Conservation (phyloP, 2,113 vertebrate species). For the Oxygymnocypris stewartii region DNA sequence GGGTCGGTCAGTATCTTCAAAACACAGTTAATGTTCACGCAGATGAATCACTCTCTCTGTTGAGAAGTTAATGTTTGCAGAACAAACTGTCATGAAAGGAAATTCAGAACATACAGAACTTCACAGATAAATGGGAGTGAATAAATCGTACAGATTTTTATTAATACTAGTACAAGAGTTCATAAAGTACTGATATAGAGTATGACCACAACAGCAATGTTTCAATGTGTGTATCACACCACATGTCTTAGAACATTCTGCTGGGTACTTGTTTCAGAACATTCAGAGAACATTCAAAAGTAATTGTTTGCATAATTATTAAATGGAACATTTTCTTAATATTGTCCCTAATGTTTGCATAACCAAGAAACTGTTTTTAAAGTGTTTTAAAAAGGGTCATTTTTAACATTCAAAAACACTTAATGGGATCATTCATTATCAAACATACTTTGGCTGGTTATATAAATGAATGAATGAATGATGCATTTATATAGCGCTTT, state of each 20-base stretch:
- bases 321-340: background rate
- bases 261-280: background rate
- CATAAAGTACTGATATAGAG: background rate
- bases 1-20: background rate
- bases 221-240: background rate
- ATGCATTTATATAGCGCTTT: too few relatives aligned
- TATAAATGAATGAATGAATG: too few relatives aligned
- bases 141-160: background rate
- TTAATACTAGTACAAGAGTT: background rate
- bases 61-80: conserved; percentile 35
- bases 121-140: background rate
- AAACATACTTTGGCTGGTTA: background rate
- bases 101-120: background rate
- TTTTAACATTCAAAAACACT: background rate
- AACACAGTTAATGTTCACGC: conserved; percentile 55
- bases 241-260: background rate
- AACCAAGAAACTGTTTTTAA: background rate
- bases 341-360: background rate
- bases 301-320: background rate
- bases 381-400: background rate
- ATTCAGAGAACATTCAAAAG: background rate
- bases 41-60: conserved; percentile 9
- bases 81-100: background rate
- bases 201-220: background rate
- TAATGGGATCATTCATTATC: background rate